Evolutionary conservation across 2,113 vertebrate species (phyloP).

Genomic region (Grantiella picta): DNA sequence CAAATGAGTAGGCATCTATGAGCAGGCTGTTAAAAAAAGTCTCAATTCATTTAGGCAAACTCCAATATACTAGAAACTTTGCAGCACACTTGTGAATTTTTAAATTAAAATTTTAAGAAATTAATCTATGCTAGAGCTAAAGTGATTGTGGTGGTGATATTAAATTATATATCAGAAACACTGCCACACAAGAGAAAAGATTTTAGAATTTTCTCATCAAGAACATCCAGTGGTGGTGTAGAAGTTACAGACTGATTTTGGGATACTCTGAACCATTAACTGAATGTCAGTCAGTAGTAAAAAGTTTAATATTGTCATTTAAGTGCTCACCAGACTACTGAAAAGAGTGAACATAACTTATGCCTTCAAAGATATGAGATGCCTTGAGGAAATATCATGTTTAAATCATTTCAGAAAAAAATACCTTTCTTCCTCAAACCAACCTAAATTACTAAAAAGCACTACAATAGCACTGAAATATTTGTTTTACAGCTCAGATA

Average conservation of each 20-base stretch:
- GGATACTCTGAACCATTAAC: not conserved
- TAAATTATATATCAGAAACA: not conserved
- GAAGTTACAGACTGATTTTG: not conserved
- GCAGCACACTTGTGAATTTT: not conserved
- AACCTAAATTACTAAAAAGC: not conserved
- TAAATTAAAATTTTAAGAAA: not conserved
- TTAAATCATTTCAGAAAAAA: not conserved
- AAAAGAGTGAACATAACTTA: not conserved
- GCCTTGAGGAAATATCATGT: not conserved
- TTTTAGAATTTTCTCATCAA: not conserved
- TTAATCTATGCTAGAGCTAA: not conserved
- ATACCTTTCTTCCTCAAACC: not conserved
- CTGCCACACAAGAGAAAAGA: accelerated
- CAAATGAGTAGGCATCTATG: not conserved
- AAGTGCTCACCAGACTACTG: not conserved
- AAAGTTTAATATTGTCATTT: not conserved
- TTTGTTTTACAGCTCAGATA: not conserved
- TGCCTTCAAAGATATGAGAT: not conserved
- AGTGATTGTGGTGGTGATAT: accelerated
- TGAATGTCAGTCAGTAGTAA: not conserved
- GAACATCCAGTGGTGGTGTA: not conserved
- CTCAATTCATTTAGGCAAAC: not conserved
- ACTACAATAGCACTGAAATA: not conserved
- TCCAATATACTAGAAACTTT: not conserved
- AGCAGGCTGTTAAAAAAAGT: not conserved